Evolutionary conservation across 2,113 vertebrate genomes (phyloP), one percentile per base, ranked within the genome.

Genomic region (Lethenteron camtschaticum): DNA sequence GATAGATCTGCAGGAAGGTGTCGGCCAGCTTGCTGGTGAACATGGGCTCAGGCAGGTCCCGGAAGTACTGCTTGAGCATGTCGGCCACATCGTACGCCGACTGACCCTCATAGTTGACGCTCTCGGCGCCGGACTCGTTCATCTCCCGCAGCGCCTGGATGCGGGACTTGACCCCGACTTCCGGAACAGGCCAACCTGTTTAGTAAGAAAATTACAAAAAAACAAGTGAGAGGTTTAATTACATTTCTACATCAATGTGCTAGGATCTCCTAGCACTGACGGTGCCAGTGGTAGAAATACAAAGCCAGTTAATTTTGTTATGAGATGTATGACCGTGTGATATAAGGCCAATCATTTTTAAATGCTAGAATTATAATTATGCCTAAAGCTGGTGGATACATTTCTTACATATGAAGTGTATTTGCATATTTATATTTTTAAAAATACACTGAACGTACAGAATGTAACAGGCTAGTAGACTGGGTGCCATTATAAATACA

Each of bases 1-100:
- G 87, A 75, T 89, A 88, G 73, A 87, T 86, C 73, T 87, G 84
- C 72, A 88, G 76, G 75, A 88, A 87, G 71, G 85, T 87, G 12
- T 84, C 81, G 0, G 85, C 85, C 72, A 88, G 83, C 72, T 89
- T 89, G 81, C 79, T 82, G 75, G 85, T 86, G 74, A 89, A 88
- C 75, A 88, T 80, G 18, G 87, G 85, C 75, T 89, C 86, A 0
- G 87, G 87, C 7, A 88, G 79, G 76, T 88, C 86, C 0, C 86
- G 79, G 78, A 88, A 88, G 71, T 87, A 88, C 57, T 89, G 86
- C 76, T 89, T 88, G 70, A 89, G 75, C 77, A 89, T 76, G 75
- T 88, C 86, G 0, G 86, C 86, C 75, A 88, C 86, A 1, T 89
- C 87, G 0, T 87, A 89, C 0, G 86, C 84, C 0, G 84, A 89